Percentiles rank a stretch among this genome's conserved stretches.
Conservation (phyloP, 2,797 vertebrate species). For the Pteronotus mesoamericanus region DNA sequence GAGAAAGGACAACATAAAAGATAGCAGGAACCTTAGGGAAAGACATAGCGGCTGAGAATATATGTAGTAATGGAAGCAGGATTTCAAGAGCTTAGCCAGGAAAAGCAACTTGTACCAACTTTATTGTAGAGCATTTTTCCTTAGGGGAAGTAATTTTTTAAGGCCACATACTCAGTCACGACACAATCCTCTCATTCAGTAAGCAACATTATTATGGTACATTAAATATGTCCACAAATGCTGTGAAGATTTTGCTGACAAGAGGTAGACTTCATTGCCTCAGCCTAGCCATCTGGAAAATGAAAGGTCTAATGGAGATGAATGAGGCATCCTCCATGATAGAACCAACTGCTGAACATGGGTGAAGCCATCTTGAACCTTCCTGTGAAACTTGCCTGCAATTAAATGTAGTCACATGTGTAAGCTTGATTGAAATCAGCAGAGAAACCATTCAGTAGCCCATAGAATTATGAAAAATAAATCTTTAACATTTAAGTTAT, state of each 20-base stretch:
- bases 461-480: neutral
- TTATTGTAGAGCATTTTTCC: neutral
- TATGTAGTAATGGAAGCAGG: neutral
- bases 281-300: neutral
- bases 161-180: neutral
- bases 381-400: neutral
- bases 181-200: neutral
- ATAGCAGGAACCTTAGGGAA: neutral
- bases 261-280: neutral
- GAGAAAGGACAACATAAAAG: neutral
- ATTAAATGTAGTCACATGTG: neutral
- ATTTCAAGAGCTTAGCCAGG: neutral
- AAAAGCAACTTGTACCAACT: neutral
- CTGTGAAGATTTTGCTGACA: neutral
- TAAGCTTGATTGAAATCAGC: neutral
- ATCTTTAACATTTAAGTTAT: neutral
- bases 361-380: neutral
- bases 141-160: neutral
- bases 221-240: neutral
- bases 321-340: neutral
- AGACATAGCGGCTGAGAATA: neutral
- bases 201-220: neutral
- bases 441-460: neutral
- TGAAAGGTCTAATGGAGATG: neutral
- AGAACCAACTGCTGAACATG: neutral